Evolutionary conservation across 1,140 invertebrate species (phyloP).

Genomic region (Thrips palmi): DNA sequence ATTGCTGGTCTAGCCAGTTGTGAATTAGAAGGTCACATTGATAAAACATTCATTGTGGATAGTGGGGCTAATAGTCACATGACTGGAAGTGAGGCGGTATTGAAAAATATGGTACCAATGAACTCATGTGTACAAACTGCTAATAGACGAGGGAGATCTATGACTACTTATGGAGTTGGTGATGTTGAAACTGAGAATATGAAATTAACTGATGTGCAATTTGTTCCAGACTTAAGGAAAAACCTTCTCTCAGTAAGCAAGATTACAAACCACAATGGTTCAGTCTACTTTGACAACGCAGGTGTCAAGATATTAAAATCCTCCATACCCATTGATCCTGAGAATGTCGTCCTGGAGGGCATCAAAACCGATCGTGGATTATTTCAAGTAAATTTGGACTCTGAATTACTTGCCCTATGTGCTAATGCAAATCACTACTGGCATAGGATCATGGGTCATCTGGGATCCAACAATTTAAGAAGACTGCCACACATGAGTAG

Average conservation of each 20-base stretch:
- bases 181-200: too few relatives aligned
- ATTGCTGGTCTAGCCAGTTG: too few relatives aligned
- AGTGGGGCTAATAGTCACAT: too few relatives aligned
- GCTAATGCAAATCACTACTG: background rate
- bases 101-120: too few relatives aligned
- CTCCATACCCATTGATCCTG: too few relatives aligned
- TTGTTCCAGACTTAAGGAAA: constrained; percentile 1
- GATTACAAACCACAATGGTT: constrained; percentile 9
- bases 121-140: too few relatives aligned
- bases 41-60: too few relatives aligned
- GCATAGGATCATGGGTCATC: constrained; percentile 9
- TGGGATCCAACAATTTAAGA: constrained; percentile 8
- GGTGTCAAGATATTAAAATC: constrained; percentile 7
- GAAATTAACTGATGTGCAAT: constrained; percentile 1
- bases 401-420: background rate
- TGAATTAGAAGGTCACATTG: too few relatives aligned
- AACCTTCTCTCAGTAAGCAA: constrained; percentile 8
- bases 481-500: constrained; percentile 2
- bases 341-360: too few relatives aligned
- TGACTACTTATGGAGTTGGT: too few relatives aligned
- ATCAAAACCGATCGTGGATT: constrained; percentile 1
- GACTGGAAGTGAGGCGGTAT: too few relatives aligned
- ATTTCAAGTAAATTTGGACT: background rate
- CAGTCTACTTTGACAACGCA: constrained; percentile 4
- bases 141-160: too few relatives aligned